Evolutionary conservation across 2,113 vertebrate genomes (phyloP).

Genomic region (Odontesthes bonariensis): DNA sequence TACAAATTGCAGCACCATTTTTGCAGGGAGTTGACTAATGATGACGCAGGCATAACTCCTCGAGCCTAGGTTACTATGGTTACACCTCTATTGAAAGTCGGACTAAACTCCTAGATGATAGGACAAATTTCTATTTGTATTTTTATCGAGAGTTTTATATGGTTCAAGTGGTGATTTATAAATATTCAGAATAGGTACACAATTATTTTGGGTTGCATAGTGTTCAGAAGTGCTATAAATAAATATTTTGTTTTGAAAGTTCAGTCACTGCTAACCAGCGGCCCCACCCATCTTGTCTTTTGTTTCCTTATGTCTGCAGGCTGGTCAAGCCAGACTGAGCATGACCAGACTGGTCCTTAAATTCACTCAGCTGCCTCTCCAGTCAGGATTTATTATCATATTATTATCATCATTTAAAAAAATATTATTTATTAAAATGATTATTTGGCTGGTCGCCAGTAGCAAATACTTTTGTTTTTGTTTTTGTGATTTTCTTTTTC

Average conservation of each 20-base stretch:
- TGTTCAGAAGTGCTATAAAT: too few relatives aligned
- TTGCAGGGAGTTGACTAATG: constrained; percentile 13
- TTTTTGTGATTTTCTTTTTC: too few relatives aligned
- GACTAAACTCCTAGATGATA: neutral
- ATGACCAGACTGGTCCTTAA: neutral
- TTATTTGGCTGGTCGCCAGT: too few relatives aligned
- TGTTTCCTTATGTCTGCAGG: neutral
- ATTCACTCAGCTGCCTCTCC: neutral
- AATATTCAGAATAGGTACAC: neutral
- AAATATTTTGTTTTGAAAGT: neutral
- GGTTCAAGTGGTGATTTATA: neutral
- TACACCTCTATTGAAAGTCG: constrained; percentile 1
- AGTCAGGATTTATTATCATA: too few relatives aligned
- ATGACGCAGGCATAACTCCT: constrained; percentile 25
- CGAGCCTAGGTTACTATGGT: constrained; percentile 16
- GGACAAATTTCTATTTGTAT: too few relatives aligned
- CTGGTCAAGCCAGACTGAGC: too few relatives aligned
- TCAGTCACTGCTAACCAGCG: neutral
- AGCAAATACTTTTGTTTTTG: too few relatives aligned
- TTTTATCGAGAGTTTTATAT: too few relatives aligned
- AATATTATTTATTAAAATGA: too few relatives aligned
- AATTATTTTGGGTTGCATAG: too few relatives aligned
- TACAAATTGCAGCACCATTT: constrained; percentile 3
- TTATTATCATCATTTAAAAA: too few relatives aligned
- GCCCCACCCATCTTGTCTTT: neutral